Conservation (phyloP, 2,888 invertebrate genomes). For the Malthinus seriepunctatus region DNA sequence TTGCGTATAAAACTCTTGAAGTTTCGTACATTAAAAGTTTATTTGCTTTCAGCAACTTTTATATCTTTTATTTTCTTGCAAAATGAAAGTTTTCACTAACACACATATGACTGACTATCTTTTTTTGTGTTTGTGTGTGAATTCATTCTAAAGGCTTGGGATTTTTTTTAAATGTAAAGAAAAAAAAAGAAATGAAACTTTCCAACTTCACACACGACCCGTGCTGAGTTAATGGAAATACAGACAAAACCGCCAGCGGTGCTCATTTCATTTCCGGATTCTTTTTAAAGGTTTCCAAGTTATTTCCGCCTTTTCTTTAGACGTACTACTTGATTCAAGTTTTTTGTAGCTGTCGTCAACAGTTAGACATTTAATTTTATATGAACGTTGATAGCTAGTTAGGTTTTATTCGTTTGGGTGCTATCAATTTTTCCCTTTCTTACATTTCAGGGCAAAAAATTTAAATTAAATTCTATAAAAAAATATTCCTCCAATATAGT, state of each 20-base stretch:
- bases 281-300: conserved; percentile 32
- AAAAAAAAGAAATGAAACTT: conserved; percentile 13
- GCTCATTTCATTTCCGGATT: conserved; percentile 36
- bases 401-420: conserved; percentile 1
- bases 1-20: too few species aligned
- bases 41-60: neutral
- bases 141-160: conserved; percentile 7
- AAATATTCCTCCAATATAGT: too few species aligned
- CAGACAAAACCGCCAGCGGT: conserved; percentile 35
- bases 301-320: conserved; percentile 31
- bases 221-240: conserved; percentile 34
- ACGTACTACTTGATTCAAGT: conserved; percentile 16
- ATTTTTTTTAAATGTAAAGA: conserved; percentile 15
- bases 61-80: conserved; percentile 5
- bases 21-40: too few species aligned
- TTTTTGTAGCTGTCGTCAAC: conserved; percentile 23
- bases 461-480: too few species aligned
- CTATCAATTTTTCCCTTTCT: too few species aligned
- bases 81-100: conserved; percentile 19
- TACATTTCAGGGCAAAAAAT: too few species aligned
- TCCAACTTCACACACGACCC: conserved; percentile 24
- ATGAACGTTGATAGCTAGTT: conserved; percentile 8
- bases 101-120: conserved; percentile 20
- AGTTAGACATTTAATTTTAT: conserved; percentile 19
- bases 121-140: conserved; percentile 20